phyloP scores from a whole-genome alignment of 2,113 vertebrate genomes.

The Centropristis striata region DNA sequence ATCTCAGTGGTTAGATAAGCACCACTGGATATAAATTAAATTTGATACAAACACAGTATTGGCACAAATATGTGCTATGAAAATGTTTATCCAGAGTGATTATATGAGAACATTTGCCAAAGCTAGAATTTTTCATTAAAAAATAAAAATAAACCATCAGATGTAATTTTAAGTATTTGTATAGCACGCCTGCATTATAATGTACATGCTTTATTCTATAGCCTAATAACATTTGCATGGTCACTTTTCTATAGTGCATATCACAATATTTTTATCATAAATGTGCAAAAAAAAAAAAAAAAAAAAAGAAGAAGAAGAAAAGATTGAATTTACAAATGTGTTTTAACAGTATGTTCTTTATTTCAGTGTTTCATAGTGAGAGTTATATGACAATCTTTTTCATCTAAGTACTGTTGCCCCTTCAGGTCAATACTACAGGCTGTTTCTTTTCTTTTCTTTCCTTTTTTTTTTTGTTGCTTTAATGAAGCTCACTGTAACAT shows the following conservation, averaged over 20 bases:
- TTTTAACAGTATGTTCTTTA: constrained; percentile 19
- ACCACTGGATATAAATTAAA: constrained; percentile 18
- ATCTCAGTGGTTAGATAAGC: constrained; percentile 33
- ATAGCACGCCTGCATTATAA: constrained; percentile 42
- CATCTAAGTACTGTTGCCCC: constrained; percentile 27
- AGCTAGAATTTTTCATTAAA: constrained; percentile 37
- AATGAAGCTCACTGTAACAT: background rate
- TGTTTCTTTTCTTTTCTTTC: constrained; percentile 7
- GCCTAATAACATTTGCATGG: constrained; percentile 62
- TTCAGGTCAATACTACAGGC: constrained; percentile 20
- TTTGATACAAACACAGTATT: constrained; percentile 15
- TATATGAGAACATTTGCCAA: constrained; percentile 53
- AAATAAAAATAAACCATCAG: constrained; percentile 4
- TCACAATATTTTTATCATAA: constrained; percentile 45
- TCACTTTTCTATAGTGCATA: constrained; percentile 58
- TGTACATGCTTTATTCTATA: constrained; percentile 47
- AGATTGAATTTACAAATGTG: constrained; percentile 20
- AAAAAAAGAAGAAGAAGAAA: too few relatives aligned
- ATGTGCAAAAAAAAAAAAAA: background rate
- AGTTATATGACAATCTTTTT: constrained; percentile 62
- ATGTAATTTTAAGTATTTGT: constrained; percentile 54
- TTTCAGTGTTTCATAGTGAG: constrained; percentile 25
- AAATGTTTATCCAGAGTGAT: constrained; percentile 16
- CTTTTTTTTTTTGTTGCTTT: too few relatives aligned
- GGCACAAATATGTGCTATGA: constrained; percentile 3